phyloP scores from a whole-genome alignment of 2,888 invertebrate species.

The Eristalinus aeneus region DNA sequence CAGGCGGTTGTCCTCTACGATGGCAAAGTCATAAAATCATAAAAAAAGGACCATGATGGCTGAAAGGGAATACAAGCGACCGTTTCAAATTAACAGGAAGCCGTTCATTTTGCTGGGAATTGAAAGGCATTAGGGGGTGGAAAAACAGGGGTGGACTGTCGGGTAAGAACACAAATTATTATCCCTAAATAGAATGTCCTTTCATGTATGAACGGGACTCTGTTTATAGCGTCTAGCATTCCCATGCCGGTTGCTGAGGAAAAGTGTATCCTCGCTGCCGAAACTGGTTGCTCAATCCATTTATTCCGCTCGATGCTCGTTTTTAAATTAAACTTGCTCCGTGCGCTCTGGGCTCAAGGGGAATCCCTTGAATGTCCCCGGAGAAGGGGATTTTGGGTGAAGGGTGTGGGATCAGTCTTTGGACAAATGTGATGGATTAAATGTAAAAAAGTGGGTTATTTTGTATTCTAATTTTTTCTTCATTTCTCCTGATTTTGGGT shows the following conservation, averaged over 20 bases:
- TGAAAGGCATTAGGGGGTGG: conserved; percentile 20
- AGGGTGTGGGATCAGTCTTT: no score
- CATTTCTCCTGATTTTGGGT: not conserved
- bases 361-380: conserved; percentile 16
- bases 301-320: conserved; percentile 13
- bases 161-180: conserved; percentile 30
- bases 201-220: conserved; percentile 33
- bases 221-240: conserved; percentile 18
- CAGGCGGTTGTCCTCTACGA: not conserved
- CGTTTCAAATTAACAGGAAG: conserved; percentile 34
- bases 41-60: not conserved
- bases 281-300: conserved; percentile 1
- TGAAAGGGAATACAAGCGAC: not conserved
- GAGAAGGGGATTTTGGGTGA: not conserved
- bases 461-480: not conserved
- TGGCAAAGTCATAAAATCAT: not conserved
- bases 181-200: conserved; percentile 36
- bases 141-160: not conserved
- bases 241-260: not conserved
- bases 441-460: conserved; percentile 1
- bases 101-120: conserved; percentile 16
- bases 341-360: conserved; percentile 17
- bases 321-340: conserved; percentile 37
- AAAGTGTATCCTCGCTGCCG: conserved; percentile 25
- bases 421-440: conserved; percentile 39